Conservation (phyloP, 2,797 vertebrate genomes). For the Coilia nasus region DNA sequence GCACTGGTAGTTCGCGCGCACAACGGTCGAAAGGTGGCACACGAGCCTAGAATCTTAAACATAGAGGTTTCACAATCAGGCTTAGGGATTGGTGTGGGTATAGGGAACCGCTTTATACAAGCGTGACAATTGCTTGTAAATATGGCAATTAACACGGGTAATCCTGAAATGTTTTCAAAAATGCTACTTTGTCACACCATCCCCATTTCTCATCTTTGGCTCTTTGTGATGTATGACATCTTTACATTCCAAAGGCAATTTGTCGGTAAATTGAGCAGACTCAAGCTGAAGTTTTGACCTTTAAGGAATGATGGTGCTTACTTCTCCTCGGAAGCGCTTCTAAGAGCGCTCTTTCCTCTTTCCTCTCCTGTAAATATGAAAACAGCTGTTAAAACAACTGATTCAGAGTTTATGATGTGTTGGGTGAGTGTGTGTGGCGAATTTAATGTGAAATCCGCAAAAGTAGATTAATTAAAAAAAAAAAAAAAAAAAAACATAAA, state of each 20-base stretch:
- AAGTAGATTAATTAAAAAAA: conserved; percentile 20
- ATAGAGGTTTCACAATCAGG: neutral
- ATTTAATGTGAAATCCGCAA: conserved; percentile 65
- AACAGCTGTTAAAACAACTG: conserved; percentile 52
- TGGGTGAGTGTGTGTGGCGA: conserved; percentile 50
- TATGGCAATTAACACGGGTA: neutral
- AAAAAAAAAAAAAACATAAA: neutral
- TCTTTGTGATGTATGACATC: no score
- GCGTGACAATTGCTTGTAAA: neutral
- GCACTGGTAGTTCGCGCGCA: neutral
- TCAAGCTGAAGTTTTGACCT: neutral
- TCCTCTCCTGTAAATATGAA: conserved; percentile 39
- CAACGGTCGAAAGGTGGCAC: conserved; percentile 49
- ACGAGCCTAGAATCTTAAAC: conserved; percentile 29
- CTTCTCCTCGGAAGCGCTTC: neutral
- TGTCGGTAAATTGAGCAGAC: no score
- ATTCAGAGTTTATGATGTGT: conserved; percentile 55
- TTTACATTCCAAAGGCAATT: no score
- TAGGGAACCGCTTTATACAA: neutral
- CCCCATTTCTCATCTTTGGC: no score
- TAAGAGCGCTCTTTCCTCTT: neutral
- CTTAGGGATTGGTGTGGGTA: neutral
- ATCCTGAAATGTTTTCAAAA: neutral
- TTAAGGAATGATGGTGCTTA: neutral
- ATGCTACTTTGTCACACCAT: neutral